Conservation (phyloP, 1,140 invertebrate genomes). For the Drosophila pachea region DNA sequence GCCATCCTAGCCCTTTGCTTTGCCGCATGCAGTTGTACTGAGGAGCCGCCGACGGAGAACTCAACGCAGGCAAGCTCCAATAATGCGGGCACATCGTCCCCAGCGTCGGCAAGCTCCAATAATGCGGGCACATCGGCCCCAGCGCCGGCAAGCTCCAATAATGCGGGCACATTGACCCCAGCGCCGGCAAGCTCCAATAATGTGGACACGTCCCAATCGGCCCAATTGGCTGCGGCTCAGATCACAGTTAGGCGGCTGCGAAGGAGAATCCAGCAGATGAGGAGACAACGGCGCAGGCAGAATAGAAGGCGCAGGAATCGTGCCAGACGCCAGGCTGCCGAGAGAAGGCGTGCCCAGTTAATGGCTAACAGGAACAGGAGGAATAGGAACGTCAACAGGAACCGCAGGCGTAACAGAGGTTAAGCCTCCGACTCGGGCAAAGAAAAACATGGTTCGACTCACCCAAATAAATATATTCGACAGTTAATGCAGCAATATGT, state of each 20-base stretch:
- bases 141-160: background rate
- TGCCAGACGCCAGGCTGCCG: background rate
- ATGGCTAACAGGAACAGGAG: background rate
- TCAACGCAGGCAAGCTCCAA: no score
- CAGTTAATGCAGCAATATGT: no score
- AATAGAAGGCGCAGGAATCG: background rate
- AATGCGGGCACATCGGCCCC: no score
- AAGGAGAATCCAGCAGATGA: background rate
- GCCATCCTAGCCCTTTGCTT: constrained; percentile 3
- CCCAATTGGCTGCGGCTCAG: background rate
- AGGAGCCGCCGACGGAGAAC: no score
- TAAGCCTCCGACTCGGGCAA: background rate
- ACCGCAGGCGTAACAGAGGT: background rate
- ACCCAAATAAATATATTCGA: background rate
- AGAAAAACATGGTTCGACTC: background rate
- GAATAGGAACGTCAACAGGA: background rate
- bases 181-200: background rate
- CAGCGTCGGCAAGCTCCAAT: no score
- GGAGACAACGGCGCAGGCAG: background rate
- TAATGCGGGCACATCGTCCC: no score
- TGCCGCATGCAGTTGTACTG: no score
- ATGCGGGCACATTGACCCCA: background rate
- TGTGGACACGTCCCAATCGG: background rate
- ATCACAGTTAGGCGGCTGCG: background rate
- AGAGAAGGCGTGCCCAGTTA: background rate